A percentile compares a stretch with the other conserved stretches of the same genome.
phyloP scores from a whole-genome alignment of 1,140 invertebrate species.

The Drosophila nasuta region DNA sequence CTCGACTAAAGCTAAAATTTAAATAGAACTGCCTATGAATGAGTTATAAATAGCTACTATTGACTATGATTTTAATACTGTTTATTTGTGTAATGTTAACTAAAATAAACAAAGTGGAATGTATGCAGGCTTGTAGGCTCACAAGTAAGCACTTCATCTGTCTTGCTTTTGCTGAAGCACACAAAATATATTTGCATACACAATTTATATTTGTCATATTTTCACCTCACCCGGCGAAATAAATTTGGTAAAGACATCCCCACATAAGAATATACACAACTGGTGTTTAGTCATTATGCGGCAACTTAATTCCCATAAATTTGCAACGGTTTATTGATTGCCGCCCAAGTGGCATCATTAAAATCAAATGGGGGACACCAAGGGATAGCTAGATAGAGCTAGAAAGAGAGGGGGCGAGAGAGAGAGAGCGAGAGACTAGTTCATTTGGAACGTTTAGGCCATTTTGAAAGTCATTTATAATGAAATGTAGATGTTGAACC shows the following conservation, averaged over 20 bases:
- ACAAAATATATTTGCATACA: slow-evolving; percentile 13
- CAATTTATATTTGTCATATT: slow-evolving; percentile 27
- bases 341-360: slow-evolving; percentile 48
- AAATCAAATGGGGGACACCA: slow-evolving; percentile 16
- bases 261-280: neutral
- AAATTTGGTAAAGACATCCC: neutral
- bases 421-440: slow-evolving; percentile 44
- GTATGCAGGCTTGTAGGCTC: neutral
- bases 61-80: too few relatives aligned
- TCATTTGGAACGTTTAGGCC: slow-evolving; percentile 62
- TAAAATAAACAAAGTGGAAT: too few relatives aligned
- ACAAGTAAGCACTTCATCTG: neutral
- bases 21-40: too few relatives aligned
- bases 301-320: slow-evolving; percentile 54
- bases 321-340: slow-evolving; percentile 52
- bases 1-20: too few relatives aligned
- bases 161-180: neutral
- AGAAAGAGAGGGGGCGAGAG: neutral
- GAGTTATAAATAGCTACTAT: too few relatives aligned
- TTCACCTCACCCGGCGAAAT: slow-evolving; percentile 11
- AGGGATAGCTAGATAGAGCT: neutral
- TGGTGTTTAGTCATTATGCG: slow-evolving; percentile 48
- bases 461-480: slow-evolving; percentile 80
- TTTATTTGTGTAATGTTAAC: too few relatives aligned
- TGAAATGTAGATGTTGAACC: slow-evolving; percentile 76